These are phyloP conservation scores for Hippoglossus hippoglossus DNA, from an alignment of 2,797 vertebrate genomes.

Conservation along the genomic window DNA sequence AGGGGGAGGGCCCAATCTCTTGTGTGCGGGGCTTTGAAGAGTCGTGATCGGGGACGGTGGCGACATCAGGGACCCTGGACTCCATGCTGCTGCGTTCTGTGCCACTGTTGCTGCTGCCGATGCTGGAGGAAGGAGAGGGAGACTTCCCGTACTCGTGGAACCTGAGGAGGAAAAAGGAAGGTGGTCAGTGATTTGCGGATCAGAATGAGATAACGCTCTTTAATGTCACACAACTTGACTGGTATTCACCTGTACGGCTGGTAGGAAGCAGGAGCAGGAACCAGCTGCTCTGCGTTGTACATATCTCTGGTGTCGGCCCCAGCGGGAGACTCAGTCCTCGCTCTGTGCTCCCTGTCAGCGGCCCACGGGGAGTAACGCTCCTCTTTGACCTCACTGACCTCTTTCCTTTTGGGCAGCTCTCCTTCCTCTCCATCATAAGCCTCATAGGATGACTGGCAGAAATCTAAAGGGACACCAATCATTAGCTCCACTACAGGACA, in stretches of 20 bases:
- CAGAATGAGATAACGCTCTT: neutral
- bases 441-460: conserved; percentile 76
- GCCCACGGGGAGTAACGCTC: conserved; percentile 86
- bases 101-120: conserved; percentile 63
- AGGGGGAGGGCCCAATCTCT: conserved; percentile 62
- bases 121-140: conserved; percentile 81
- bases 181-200: neutral
- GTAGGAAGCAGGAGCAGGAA: conserved; percentile 82
- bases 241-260: conserved; percentile 85
- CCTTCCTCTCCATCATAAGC: conserved; percentile 70
- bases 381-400: conserved; percentile 74
- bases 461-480: conserved; percentile 58
- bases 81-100: conserved; percentile 75
- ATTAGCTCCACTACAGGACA: neutral
- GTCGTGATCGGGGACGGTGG: conserved; percentile 81
- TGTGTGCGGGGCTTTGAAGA: conserved; percentile 70
- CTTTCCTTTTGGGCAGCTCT: conserved; percentile 70
- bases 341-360: conserved; percentile 73
- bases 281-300: conserved; percentile 87
- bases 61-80: conserved; percentile 83
- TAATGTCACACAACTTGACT: neutral
- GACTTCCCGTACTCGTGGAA: conserved; percentile 85
- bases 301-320: conserved; percentile 78
- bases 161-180: conserved; percentile 63
- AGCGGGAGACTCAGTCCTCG: conserved; percentile 74